Percentiles rank a stretch among this genome's conserved stretches.
Conservation (phyloP, 2,797 vertebrate genomes). For the Rhincodon typus region DNA sequence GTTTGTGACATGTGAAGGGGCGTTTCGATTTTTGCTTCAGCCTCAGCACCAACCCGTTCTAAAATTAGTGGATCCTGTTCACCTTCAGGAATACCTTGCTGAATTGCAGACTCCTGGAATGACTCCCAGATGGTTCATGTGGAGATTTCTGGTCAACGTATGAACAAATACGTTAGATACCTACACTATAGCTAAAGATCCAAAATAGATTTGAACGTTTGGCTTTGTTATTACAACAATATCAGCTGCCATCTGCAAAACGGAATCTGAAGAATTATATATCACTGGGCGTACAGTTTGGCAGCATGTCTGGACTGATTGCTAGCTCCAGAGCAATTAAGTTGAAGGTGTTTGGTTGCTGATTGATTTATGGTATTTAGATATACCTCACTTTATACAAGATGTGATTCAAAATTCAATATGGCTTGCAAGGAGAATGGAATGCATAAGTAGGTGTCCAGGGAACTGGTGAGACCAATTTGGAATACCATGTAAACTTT, state of each 20-base stretch:
- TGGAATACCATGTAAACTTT: no score
- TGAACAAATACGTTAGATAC: not conserved
- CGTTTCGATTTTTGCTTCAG: not conserved
- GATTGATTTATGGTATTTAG: not conserved
- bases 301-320: not conserved
- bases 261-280: not conserved
- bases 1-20: not conserved
- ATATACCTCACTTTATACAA: no score
- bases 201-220: not conserved
- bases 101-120: not conserved
- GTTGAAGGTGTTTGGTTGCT: not conserved
- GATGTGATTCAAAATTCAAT: no score
- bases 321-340: no score
- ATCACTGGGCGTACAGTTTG: not conserved
- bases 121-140: not conserved
- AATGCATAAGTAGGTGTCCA: no score
- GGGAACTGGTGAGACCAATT: no score
- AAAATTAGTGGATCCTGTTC: not conserved
- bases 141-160: not conserved
- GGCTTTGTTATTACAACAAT: slow-evolving; percentile 19
- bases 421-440: no score
- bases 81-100: not conserved
- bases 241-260: not conserved
- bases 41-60: no score
- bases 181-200: not conserved